Base-by-base conservation (phyloP, 53 echinoderm and acorn worm species). In the Apostichopus leukothele region DNA sequence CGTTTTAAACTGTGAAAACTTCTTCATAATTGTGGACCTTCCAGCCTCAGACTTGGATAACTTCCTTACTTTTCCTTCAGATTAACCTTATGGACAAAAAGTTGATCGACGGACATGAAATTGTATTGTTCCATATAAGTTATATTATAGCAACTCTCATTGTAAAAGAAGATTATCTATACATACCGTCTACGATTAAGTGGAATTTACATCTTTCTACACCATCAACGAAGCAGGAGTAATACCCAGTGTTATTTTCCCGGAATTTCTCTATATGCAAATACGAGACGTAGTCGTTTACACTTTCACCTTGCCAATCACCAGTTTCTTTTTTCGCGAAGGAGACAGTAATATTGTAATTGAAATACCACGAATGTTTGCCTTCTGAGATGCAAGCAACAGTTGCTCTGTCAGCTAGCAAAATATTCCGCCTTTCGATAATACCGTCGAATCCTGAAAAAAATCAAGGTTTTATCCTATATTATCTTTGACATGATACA, bases 191-290 rank as follows among this genome's bases (percentile, higher is more conserved):
- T 71, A 71, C 13, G 18, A 6, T 1, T 71, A 71, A 71, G 20
- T 71, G 20, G 18, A n/a, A 71, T 71, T 6, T 19, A 12, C 59
- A 81, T 1, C 19, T 81, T 21, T 81, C 22, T 18, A 52, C 53
- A 18, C n/a, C 60, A 52, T 59, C 81, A 12, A 81, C 81, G 12
- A 6, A 81, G 55, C 81, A 81, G 6, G 55, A n/a, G 7, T 81
- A 81, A 20, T 81, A 54, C 6, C 81, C 81, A 1, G 57, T 71
- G 13, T 71, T 19, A 71, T 71, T 18, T 71, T 19, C 20, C 71
- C 14, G 5, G 20, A 71, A 71, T 14, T 71, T 19, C 18, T 71
- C 71, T 18, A 71, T 71, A 18, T 71, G 71, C 18, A 71, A n/a
- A 5, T 16, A 71, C 6, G 71, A 71, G 14, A 71, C n/a, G 20